Conservation (phyloP, 92 coral and sea anemone species). For the Bergia puertoricense region DNA sequence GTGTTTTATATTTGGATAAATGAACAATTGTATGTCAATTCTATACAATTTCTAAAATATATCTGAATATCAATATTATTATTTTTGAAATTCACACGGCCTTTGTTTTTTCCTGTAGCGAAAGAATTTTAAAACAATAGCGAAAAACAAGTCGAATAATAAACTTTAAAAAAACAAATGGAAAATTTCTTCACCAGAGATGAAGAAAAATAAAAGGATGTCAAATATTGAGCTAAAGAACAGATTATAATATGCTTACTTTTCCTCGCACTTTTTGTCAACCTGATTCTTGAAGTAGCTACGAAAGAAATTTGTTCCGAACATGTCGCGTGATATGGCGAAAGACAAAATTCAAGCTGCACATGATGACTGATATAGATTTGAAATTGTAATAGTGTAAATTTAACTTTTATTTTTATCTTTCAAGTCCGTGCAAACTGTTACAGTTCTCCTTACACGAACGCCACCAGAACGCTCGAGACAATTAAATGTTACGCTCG, state of each 20-base stretch:
- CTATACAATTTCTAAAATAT: neutral
- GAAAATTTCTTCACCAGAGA: neutral
- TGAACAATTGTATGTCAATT: neutral
- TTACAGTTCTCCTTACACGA: neutral
- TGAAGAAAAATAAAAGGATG: no score
- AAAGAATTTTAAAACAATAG: neutral
- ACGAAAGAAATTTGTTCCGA: neutral
- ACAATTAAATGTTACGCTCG: neutral
- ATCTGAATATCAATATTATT: neutral
- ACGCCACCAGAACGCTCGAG: conserved; percentile 9
- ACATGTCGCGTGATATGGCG: neutral
- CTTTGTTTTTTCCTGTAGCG: neutral
- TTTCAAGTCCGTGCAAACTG: neutral
- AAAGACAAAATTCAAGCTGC: neutral
- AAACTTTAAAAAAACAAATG: neutral
- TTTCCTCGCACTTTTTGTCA: neutral
- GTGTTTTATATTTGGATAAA: neutral
- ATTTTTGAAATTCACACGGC: neutral
- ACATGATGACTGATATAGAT: neutral
- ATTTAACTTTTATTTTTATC: neutral
- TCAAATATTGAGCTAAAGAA: no score
- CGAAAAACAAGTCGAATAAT: neutral
- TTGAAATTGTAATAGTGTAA: conserved; percentile 3
- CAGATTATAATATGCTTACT: neutral
- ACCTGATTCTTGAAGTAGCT: neutral